These are phyloP conservation scores for Euphydryas editha DNA, from an alignment of 2,888 invertebrate species.

Conservation along the genomic window DNA sequence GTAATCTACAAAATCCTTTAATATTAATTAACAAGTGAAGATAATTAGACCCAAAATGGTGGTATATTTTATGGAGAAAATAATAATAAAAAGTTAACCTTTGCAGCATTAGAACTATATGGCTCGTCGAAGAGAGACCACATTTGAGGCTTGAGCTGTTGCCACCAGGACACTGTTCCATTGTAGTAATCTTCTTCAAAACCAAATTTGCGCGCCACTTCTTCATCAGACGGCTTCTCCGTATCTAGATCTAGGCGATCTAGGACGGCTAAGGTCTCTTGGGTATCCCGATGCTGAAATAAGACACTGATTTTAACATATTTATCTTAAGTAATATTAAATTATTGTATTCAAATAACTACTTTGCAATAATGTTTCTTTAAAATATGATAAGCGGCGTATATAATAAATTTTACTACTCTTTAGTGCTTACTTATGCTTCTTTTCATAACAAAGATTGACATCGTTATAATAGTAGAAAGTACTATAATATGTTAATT, in stretches of 20 bases:
- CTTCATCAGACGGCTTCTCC: constrained; percentile 98
- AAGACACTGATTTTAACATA: not conserved
- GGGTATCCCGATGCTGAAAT: constrained; percentile 96
- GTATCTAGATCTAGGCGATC: constrained; percentile 99
- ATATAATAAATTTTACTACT: too few species aligned
- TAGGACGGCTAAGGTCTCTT: constrained; percentile 98
- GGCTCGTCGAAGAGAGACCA: constrained; percentile 99
- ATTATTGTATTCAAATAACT: too few species aligned
- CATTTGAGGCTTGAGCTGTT: constrained; percentile 97
- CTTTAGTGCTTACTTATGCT: too few species aligned
- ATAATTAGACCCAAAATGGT: too few species aligned
- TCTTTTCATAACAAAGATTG: too few species aligned
- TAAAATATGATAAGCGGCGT: too few species aligned
- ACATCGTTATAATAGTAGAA: too few species aligned
- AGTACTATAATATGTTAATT: too few species aligned
- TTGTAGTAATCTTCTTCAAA: constrained; percentile 97
- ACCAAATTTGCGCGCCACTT: constrained; percentile 98
- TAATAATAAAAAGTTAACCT: constrained; percentile 85
- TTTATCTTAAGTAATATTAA: not conserved
- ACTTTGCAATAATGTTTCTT: too few species aligned
- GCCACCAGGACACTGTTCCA: constrained; percentile 97
- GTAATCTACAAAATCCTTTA: too few species aligned
- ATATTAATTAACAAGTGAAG: too few species aligned
- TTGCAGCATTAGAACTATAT: constrained; percentile 98
- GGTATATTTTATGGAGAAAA: too few species aligned